phyloP scores from a whole-genome alignment of 2,113 vertebrate genomes.

The Nothoprocta perdicaria region DNA sequence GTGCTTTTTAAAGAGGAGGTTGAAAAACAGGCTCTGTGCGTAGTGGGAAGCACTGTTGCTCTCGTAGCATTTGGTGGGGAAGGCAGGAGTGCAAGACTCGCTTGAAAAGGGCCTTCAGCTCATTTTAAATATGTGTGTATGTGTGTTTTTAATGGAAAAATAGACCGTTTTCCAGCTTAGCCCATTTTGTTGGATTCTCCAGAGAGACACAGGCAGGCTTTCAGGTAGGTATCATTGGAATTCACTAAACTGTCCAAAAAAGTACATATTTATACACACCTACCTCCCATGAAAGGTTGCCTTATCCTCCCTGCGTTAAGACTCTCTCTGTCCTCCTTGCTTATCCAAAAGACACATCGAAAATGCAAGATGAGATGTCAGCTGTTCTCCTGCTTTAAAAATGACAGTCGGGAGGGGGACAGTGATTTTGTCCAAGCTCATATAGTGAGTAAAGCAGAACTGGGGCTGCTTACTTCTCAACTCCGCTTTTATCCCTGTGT shows the following conservation, averaged over 20 bases:
- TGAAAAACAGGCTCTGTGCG: slow-evolving; percentile 14
- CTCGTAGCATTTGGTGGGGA: not conserved
- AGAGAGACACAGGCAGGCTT: not conserved
- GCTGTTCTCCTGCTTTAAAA: not conserved
- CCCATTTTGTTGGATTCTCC: not conserved
- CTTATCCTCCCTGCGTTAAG: not conserved
- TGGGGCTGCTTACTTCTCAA: rapidly evolving
- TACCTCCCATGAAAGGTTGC: not conserved
- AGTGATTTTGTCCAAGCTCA: not conserved
- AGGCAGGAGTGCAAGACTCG: not conserved
- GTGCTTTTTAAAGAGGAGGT: not conserved
- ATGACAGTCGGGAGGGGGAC: not conserved
- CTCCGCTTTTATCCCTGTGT: not conserved
- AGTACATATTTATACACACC: too few species aligned
- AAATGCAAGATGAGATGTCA: not conserved
- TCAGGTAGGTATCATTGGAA: not conserved
- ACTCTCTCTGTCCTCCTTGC: not conserved
- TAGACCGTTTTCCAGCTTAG: not conserved
- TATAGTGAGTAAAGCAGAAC: not conserved
- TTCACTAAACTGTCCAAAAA: not conserved
- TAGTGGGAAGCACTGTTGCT: slow-evolving; percentile 8
- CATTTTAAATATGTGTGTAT: not conserved
- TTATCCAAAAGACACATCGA: not conserved
- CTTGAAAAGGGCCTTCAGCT: not conserved
- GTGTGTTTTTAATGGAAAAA: not conserved